These are phyloP conservation scores for Marmota monax DNA, from an alignment of 2,113 vertebrate species.

Conservation along the genomic window DNA sequence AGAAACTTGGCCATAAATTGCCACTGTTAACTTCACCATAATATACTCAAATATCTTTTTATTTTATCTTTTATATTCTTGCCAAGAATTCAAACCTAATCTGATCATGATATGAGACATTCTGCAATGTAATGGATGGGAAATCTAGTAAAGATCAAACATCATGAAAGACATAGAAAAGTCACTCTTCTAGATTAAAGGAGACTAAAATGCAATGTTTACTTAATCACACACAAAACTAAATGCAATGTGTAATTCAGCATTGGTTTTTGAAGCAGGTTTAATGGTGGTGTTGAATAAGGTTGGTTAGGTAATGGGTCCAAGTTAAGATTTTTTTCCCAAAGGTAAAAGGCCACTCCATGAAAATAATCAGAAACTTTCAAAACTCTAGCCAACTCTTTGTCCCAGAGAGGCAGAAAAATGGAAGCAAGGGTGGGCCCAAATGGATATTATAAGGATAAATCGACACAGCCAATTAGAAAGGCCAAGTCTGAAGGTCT, in stretches of 20 bases:
- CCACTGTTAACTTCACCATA: background rate
- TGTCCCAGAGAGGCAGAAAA: too few relatives aligned
- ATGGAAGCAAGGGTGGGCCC: too few relatives aligned
- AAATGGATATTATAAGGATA: too few relatives aligned
- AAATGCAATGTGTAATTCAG: background rate
- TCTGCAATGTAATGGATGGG: background rate
- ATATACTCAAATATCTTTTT: background rate
- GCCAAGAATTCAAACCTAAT: background rate
- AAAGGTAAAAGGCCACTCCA: too few relatives aligned
- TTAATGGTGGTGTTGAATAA: background rate
- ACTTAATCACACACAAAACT: background rate
- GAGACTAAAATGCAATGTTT: background rate
- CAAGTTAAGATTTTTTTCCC: too few relatives aligned
- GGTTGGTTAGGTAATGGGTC: too few relatives aligned
- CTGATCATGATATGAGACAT: background rate
- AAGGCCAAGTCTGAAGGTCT: too few relatives aligned
- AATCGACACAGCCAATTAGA: too few relatives aligned
- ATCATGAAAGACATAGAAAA: background rate
- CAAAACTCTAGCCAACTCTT: too few relatives aligned
- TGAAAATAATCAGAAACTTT: too few relatives aligned
- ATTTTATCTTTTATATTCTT: background rate
- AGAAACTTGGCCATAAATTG: background rate
- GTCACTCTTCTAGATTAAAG: background rate
- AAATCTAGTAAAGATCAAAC: background rate
- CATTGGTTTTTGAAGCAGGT: too few relatives aligned